phyloP scores from a whole-genome alignment of 2,797 vertebrate genomes.

The Melanogrammus aeglefinus region DNA sequence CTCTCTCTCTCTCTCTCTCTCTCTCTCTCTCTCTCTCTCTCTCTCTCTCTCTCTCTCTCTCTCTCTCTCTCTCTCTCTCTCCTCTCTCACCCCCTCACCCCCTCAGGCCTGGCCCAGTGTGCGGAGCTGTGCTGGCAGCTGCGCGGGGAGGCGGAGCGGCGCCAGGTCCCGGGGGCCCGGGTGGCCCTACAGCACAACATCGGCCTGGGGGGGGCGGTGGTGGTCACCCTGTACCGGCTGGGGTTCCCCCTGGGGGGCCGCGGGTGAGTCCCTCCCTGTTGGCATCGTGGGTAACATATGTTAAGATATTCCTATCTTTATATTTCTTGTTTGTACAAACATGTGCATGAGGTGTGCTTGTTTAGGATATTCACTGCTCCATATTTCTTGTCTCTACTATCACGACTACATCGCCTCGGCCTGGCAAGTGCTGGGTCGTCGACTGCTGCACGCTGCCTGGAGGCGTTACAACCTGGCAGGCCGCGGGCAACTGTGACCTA shows the following conservation, averaged over 20 bases:
- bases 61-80: background rate
- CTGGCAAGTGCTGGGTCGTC: no score
- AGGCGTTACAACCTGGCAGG: no score
- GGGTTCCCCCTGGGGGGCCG: conserved; percentile 78
- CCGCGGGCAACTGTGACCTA: no score
- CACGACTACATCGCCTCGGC: no score
- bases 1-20: no score
- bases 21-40: no score
- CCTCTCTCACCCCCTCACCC: background rate
- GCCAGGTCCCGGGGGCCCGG: conserved; percentile 88
- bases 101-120: conserved; percentile 93
- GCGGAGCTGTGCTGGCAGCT: conserved; percentile 98
- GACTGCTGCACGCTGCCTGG: no score
- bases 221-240: conserved; percentile 87
- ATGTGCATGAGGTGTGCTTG: no score
- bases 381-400: no score
- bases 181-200: conserved; percentile 94
- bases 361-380: no score
- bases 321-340: background rate
- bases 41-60: background rate
- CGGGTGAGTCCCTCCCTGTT: background rate
- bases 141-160: conserved; percentile 82
- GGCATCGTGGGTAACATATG: background rate
- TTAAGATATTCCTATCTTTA: no score
- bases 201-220: conserved; percentile 88